phyloP scores from a whole-genome alignment of 2,888 invertebrate species.

The Thalpophila matura region DNA sequence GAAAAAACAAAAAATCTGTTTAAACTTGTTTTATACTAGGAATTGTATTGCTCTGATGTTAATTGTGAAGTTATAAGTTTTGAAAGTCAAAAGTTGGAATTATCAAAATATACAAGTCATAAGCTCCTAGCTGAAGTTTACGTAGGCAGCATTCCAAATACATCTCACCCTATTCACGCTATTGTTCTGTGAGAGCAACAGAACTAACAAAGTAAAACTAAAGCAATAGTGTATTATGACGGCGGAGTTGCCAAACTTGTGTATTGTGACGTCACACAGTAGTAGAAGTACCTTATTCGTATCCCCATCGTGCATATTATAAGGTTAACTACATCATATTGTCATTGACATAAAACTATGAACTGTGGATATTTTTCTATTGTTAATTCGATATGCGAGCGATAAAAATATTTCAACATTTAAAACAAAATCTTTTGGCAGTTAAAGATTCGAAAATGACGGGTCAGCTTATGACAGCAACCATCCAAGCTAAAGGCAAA shows the following conservation, averaged over 20 bases:
- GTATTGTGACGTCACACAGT: conserved; percentile 7
- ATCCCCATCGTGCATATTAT: not conserved
- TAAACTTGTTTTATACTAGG: no score
- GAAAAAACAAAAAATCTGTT: no score
- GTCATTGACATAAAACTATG: not conserved
- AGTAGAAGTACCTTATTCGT: conserved; percentile 5
- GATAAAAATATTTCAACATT: no score
- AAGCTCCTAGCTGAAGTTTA: not conserved
- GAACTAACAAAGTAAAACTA: conserved; percentile 22
- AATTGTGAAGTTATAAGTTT: not conserved
- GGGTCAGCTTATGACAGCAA: not conserved
- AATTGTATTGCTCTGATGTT: not conserved
- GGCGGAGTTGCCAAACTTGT: conserved; percentile 18
- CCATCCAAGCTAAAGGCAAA: not conserved
- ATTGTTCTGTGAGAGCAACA: conserved; percentile 22
- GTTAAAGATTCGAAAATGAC: not conserved
- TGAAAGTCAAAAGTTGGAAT: not conserved
- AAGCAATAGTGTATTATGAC: conserved; percentile 12
- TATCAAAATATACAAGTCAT: not conserved
- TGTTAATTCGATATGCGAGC: no score
- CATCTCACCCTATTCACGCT: not conserved
- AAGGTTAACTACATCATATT: conserved; percentile 6
- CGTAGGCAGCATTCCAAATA: not conserved
- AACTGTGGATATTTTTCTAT: not conserved
- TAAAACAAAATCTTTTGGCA: no score